phyloP scores from a whole-genome alignment of 1,140 invertebrate species.

The Papilio polyxenes region DNA sequence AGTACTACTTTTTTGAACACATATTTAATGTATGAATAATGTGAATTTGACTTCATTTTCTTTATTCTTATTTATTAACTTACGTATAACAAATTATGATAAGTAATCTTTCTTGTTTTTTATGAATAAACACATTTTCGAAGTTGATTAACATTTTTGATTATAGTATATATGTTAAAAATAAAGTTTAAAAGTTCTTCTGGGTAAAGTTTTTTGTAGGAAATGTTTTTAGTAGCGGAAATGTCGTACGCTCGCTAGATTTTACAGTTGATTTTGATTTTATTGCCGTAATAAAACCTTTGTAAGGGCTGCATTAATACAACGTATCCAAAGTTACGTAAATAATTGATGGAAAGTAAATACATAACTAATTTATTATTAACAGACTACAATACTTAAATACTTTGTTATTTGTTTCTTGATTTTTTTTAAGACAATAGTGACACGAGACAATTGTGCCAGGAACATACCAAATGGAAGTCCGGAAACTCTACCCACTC shows the following conservation, averaged over 20 bases:
- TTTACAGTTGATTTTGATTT: background rate
- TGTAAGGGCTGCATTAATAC: background rate
- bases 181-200: background rate
- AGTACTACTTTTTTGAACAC: too few relatives aligned
- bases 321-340: background rate
- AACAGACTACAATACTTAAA: too few relatives aligned
- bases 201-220: background rate
- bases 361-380: too few relatives aligned
- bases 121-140: background rate
- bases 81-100: too few relatives aligned
- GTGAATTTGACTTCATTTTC: too few relatives aligned
- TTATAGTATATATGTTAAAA: background rate
- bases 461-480: too few relatives aligned
- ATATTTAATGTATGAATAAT: too few relatives aligned
- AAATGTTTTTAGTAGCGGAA: conserved; percentile 5
- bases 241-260: background rate
- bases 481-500: too few relatives aligned
- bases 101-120: background rate
- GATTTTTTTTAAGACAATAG: too few relatives aligned
- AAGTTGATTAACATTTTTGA: background rate
- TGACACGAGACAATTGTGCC: too few relatives aligned
- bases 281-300: background rate
- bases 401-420: too few relatives aligned
- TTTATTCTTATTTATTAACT: too few relatives aligned
- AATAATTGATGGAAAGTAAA: background rate